phyloP scores from a whole-genome alignment of 2,888 invertebrate genomes.

The Neuroscelio doddi region DNA sequence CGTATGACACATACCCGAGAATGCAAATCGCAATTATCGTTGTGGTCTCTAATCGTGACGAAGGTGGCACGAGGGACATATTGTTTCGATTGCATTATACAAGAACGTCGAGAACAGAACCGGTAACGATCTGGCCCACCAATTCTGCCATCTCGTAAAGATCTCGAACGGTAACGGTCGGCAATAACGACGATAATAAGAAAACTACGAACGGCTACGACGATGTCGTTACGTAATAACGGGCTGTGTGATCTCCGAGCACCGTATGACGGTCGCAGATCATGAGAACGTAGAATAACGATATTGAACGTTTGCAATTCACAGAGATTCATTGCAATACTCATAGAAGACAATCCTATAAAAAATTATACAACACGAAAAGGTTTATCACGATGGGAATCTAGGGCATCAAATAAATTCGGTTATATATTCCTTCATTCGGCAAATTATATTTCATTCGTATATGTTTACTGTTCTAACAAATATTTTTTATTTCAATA shows the following conservation, averaged over 20 bases:
- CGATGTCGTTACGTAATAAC: slow-evolving; percentile 45
- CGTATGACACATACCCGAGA: too few relatives aligned
- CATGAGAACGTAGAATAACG: slow-evolving; percentile 19
- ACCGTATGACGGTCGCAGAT: slow-evolving; percentile 24
- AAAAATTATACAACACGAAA: slow-evolving; percentile 20
- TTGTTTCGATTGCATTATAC: slow-evolving; percentile 52
- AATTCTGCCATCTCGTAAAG: slow-evolving; percentile 16
- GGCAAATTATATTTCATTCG: too few relatives aligned
- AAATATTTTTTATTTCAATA: too few relatives aligned
- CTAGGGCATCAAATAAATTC: too few relatives aligned
- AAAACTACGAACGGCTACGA: slow-evolving; percentile 38
- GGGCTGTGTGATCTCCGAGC: slow-evolving; percentile 32
- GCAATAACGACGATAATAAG: slow-evolving; percentile 52
- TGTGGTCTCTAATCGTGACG: too few relatives aligned
- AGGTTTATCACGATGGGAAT: slow-evolving; percentile 13
- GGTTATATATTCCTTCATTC: too few relatives aligned
- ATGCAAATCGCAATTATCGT: too few relatives aligned
- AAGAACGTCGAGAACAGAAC: slow-evolving; percentile 17
- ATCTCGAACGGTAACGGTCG: slow-evolving; percentile 47
- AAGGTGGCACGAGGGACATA: slow-evolving; percentile 45
- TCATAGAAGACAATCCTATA: slow-evolving; percentile 36
- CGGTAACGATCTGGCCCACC: neutral
- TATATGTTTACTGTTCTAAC: too few relatives aligned
- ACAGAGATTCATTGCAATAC: slow-evolving; percentile 14
- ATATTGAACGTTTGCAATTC: slow-evolving; percentile 14